phyloP scores from a whole-genome alignment of 2,113 vertebrate species.

The Phalacrocorax carbo region DNA sequence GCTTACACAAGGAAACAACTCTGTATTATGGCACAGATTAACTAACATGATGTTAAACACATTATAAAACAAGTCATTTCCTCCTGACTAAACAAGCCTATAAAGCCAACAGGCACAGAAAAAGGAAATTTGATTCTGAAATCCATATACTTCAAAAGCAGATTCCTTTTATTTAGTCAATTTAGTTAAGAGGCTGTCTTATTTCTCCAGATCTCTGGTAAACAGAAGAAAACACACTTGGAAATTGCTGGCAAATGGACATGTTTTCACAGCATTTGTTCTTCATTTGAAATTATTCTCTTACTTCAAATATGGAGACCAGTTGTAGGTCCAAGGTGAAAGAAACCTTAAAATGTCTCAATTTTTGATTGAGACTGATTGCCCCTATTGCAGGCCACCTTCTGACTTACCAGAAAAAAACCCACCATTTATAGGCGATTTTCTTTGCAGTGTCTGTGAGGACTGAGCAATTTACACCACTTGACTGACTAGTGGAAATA shows the following conservation, averaged over 20 bases:
- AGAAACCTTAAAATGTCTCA: neutral
- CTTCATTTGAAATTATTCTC: neutral
- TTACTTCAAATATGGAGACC: neutral
- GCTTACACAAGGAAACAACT: constrained; percentile 37
- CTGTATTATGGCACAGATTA: constrained; percentile 22
- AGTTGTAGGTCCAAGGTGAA: neutral
- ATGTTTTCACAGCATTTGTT: neutral
- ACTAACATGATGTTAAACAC: constrained; percentile 65
- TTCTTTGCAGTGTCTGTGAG: neutral
- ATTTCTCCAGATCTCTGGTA: constrained; percentile 43
- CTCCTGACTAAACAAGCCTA: constrained; percentile 55
- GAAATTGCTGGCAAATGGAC: neutral
- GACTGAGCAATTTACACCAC: neutral
- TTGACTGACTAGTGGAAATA: neutral
- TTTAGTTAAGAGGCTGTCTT: constrained; percentile 40
- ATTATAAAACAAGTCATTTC: constrained; percentile 65
- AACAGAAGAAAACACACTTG: constrained; percentile 37
- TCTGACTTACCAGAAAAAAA: neutral
- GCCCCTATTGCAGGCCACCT: neutral
- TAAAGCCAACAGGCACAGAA: constrained; percentile 61
- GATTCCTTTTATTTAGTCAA: constrained; percentile 57
- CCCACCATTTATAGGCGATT: neutral
- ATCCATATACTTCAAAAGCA: constrained; percentile 65
- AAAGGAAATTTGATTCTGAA: constrained; percentile 66
- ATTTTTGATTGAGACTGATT: neutral